Conservation (phyloP, 2,888 invertebrate genomes). For the Cloeon dipterum region DNA sequence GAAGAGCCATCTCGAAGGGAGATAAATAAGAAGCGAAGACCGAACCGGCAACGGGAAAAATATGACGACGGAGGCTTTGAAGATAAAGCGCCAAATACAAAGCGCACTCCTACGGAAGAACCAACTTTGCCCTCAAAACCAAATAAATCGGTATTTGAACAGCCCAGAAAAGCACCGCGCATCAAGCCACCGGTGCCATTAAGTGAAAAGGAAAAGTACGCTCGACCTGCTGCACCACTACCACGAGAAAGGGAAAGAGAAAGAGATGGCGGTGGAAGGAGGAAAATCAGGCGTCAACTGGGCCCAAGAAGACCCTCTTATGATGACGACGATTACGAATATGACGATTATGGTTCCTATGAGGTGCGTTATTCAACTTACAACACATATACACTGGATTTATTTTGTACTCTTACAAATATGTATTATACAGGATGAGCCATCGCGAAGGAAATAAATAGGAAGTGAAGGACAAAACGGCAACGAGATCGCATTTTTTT, state of each 20-base stretch:
- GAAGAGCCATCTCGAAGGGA: not conserved
- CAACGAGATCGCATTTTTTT: no score
- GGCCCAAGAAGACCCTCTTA: slow-evolving; percentile 44
- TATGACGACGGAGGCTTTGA: not conserved
- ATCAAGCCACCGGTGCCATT: slow-evolving; percentile 60
- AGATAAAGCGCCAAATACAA: slow-evolving; percentile 81
- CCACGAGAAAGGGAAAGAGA: no score
- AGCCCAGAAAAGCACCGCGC: slow-evolving; percentile 35
- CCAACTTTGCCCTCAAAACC: slow-evolving; percentile 46
- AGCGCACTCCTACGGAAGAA: slow-evolving; percentile 44
- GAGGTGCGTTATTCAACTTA: no score
- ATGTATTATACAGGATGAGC: no score
- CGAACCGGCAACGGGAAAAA: slow-evolving; percentile 1
- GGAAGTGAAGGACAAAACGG: no score
- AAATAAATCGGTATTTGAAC: slow-evolving; percentile 33
- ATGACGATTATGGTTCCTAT: slow-evolving; percentile 15
- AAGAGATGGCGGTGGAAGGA: slow-evolving; percentile 5
- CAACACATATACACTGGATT: no score
- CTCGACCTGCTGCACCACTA: slow-evolving; percentile 19
- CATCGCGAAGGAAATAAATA: slow-evolving; percentile 1
- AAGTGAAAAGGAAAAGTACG: slow-evolving; percentile 46
- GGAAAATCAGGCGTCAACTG: slow-evolving; percentile 17
- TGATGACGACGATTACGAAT: slow-evolving; percentile 32
- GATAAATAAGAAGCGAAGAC: slow-evolving; percentile 4
- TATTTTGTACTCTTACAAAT: no score